Conservation (phyloP, 2,797 vertebrate species). For the Sebastes minor region DNA sequence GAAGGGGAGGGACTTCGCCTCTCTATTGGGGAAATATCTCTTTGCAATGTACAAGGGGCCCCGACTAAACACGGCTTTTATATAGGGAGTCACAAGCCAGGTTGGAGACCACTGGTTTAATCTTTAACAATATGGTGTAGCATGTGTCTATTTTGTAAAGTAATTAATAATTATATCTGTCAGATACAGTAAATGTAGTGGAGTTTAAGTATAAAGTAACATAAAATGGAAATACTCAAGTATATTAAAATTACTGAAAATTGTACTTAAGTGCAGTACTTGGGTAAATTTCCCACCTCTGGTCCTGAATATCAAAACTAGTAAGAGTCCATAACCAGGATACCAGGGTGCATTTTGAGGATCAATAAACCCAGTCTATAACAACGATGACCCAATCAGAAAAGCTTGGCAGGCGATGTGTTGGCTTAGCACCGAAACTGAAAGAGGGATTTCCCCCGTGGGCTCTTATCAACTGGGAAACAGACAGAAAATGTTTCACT, state of each 20-base stretch:
- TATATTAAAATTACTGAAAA: background rate
- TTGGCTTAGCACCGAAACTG: conserved; percentile 27
- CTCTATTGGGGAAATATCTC: background rate
- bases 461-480: conserved; percentile 68
- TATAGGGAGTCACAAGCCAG: background rate
- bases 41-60: background rate
- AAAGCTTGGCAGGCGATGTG: conserved; percentile 13
- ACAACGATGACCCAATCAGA: conserved; percentile 33
- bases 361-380: conserved; percentile 37
- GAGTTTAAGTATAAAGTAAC: background rate
- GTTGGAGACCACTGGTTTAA: no score
- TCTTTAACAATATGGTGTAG: no score
- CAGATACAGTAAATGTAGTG: background rate
- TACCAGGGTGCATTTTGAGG: background rate
- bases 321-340: background rate
- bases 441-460: conserved; percentile 30
- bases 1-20: no score
- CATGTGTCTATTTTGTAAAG: no score
- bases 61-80: background rate
- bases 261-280: background rate
- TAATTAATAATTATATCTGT: background rate
- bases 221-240: background rate
- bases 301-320: background rate
- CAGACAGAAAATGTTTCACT: conserved; percentile 57
- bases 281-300: background rate